Conservation (phyloP, 2,888 invertebrate species). For the Camponotus fellah region DNA sequence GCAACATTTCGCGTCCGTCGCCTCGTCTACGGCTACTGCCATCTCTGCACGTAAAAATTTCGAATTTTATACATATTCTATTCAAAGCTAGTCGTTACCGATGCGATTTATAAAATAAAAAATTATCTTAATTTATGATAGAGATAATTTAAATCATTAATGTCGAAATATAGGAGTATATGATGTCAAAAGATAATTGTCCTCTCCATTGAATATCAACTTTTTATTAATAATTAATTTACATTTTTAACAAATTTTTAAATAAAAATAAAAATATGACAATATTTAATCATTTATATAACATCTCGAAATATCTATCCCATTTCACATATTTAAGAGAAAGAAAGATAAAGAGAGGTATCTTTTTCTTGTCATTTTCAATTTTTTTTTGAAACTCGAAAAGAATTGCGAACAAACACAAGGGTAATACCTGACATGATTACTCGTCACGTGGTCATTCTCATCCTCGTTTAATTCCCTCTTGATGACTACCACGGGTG, state of each 20-base stretch:
- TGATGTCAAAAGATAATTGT: not conserved
- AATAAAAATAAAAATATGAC: not conserved
- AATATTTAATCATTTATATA: not conserved
- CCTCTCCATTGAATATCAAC: not conserved
- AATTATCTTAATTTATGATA: not conserved
- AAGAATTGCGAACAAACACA: not conserved
- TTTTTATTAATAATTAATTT: conserved; percentile 12
- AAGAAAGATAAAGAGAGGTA: not conserved
- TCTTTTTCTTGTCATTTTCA: too few relatives aligned
- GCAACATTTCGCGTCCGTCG: conserved; percentile 93
- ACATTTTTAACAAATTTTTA: not conserved
- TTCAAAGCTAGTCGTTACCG: not conserved
- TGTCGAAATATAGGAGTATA: not conserved
- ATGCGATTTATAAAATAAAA: not conserved
- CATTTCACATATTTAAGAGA: not conserved
- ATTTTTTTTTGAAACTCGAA: not conserved
- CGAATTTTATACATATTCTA: not conserved
- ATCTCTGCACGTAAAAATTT: conserved; percentile 85
- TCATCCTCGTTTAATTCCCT: conserved; percentile 95
- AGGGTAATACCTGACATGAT: conserved; percentile 83
- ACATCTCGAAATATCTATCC: not conserved
- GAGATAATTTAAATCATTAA: not conserved
- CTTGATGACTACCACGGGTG: conserved; percentile 97
- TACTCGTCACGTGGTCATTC: conserved; percentile 86
- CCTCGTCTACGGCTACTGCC: conserved; percentile 88